These are phyloP conservation scores for Ceraclea dissimilis DNA, from an alignment of 2,888 invertebrate genomes.

Conservation along the genomic window DNA sequence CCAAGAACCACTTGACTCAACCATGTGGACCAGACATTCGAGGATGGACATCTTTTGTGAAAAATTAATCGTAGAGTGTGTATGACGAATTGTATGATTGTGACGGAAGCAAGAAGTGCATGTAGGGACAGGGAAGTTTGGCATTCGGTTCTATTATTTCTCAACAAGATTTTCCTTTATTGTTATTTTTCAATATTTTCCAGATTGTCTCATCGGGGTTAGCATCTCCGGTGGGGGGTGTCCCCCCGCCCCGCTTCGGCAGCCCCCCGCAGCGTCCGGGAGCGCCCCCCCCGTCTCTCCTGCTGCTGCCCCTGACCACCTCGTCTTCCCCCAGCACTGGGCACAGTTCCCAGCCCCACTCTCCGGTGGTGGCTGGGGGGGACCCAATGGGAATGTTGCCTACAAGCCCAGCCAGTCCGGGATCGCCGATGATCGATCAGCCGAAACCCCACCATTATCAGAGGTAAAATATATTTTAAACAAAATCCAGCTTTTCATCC, in stretches of 20 bases:
- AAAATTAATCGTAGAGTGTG: no score
- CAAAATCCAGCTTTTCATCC: no score
- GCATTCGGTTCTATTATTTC: no score
- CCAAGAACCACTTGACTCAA: no score
- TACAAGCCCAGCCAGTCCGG: conserved; percentile 21
- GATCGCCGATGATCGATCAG: conserved; percentile 19
- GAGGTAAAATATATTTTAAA: no score
- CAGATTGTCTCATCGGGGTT: conserved; percentile 25
- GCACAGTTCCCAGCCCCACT: background rate
- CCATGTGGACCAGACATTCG: no score
- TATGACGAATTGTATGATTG: no score
- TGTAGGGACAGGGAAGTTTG: no score
- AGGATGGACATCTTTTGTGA: no score
- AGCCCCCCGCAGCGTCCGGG: conserved; percentile 22
- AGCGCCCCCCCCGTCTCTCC: conserved; percentile 11
- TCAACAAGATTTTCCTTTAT: no score
- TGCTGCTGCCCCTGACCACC: conserved; percentile 11
- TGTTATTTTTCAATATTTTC: no score
- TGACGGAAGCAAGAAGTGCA: no score
- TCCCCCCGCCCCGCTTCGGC: conserved; percentile 20
- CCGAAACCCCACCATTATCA: conserved; percentile 23
- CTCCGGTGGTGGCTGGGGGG: conserved; percentile 9
- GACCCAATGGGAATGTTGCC: conserved; percentile 5
- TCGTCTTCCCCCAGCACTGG: background rate
- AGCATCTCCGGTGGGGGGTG: conserved; percentile 22